phyloP scores from a whole-genome alignment of 1,140 invertebrate species.

The Phocides pigmalion region DNA sequence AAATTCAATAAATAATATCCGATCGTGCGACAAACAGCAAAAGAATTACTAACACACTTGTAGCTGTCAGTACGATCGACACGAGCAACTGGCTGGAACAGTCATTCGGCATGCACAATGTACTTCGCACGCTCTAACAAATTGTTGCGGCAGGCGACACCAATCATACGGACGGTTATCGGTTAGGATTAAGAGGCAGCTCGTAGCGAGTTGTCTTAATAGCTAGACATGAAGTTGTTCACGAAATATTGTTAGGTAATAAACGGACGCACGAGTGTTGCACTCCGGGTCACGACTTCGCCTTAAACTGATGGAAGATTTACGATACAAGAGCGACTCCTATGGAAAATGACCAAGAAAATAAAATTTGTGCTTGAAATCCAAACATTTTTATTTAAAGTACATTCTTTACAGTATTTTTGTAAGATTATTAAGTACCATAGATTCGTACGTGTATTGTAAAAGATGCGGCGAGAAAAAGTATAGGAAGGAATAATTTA shows the following conservation, averaged over 20 bases:
- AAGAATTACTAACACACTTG: constrained; percentile 1
- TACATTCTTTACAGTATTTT: no score
- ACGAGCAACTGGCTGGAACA: constrained; percentile 2
- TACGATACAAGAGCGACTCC: no score
- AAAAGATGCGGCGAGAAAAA: no score
- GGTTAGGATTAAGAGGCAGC: constrained; percentile 21
- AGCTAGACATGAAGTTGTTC: constrained; percentile 18
- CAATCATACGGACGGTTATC: constrained; percentile 29
- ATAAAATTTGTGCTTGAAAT: no score
- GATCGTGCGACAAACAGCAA: background rate
- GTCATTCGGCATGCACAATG: constrained; percentile 4
- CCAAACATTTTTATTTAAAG: no score
- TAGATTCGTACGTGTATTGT: no score
- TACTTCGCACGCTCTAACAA: constrained; percentile 22
- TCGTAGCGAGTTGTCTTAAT: constrained; percentile 25
- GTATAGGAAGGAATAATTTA: no score
- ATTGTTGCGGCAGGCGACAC: constrained; percentile 22
- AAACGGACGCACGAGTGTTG: constrained; percentile 15
- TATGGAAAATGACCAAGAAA: no score
- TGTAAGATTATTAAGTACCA: no score
- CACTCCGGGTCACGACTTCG: background rate
- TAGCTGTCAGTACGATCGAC: constrained; percentile 10
- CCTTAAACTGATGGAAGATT: background rate
- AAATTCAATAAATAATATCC: background rate
- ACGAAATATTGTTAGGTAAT: constrained; percentile 23